Percentiles rank a stretch among this genome's conserved stretches.
These are phyloP conservation scores for Caenorhabditis angaria DNA, from an alignment of 2,888 invertebrate species.

Conservation along the genomic window DNA sequence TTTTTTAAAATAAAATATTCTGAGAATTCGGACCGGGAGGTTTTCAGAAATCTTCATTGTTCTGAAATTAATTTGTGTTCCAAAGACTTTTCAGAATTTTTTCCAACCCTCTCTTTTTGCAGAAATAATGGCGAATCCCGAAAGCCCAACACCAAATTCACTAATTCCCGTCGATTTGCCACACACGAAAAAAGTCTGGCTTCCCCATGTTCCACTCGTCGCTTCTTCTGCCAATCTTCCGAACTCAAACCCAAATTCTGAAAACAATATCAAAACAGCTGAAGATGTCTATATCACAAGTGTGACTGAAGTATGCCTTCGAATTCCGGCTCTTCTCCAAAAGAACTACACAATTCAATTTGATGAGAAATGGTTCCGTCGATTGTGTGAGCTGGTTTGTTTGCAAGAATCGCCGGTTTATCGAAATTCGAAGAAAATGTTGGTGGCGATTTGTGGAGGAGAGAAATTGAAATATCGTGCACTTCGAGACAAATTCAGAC, in stretches of 20 bases:
- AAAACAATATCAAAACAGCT: background rate
- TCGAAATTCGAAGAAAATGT: slow-evolving; percentile 37
- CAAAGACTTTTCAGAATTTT: too few relatives aligned
- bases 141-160: background rate
- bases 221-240: slow-evolving; percentile 30
- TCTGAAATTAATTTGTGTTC: too few relatives aligned
- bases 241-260: background rate
- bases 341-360: background rate
- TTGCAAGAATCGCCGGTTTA: slow-evolving; percentile 14
- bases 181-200: slow-evolving; percentile 14
- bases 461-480: slow-evolving; percentile 40
- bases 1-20: too few relatives aligned
- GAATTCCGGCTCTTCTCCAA: background rate
- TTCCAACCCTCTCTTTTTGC: too few relatives aligned
- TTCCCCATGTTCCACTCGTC: slow-evolving; percentile 37
- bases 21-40: too few relatives aligned
- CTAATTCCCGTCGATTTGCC: background rate
- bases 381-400: slow-evolving; percentile 11
- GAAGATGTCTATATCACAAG: background rate
- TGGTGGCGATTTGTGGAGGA: slow-evolving; percentile 30
- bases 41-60: too few relatives aligned
- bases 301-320: background rate
- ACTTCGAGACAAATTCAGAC: slow-evolving; percentile 38
- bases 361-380: slow-evolving; percentile 9
- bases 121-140: background rate